phyloP scores from a whole-genome alignment of 2,888 invertebrate species.

The Invenusta paracnida region DNA sequence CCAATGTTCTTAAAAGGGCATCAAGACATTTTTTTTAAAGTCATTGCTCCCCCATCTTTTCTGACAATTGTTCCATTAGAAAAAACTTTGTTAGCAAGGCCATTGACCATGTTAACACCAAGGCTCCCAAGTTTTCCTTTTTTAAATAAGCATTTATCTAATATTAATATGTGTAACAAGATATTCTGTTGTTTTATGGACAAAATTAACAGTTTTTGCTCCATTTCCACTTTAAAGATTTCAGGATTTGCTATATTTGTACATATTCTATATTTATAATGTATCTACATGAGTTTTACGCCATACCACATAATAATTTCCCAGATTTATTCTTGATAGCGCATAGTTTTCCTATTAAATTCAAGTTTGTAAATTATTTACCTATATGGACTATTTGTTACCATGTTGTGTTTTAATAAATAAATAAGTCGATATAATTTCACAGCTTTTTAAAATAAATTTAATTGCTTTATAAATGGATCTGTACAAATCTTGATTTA shows the following conservation, averaged over 20 bases:
- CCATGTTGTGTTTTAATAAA: background rate
- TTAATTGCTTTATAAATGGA: background rate
- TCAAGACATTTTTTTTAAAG: background rate
- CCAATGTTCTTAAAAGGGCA: background rate
- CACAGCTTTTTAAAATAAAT: background rate
- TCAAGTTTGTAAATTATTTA: background rate
- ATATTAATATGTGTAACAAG: background rate
- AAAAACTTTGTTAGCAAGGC: background rate
- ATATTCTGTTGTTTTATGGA: background rate
- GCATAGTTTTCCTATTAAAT: background rate
- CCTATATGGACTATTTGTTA: background rate
- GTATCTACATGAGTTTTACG: too few relatives aligned
- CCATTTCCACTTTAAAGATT: background rate
- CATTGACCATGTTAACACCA: background rate
- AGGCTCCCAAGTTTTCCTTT: background rate
- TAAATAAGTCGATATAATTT: background rate
- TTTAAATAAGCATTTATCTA: background rate
- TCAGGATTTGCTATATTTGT: too few relatives aligned
- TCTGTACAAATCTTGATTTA: background rate
- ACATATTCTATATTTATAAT: too few relatives aligned
- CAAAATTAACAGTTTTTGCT: background rate
- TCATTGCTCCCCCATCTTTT: background rate
- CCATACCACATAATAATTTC: too few relatives aligned
- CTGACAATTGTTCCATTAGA: background rate
- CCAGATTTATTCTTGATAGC: background rate